phyloP scores from a whole-genome alignment of 2,888 invertebrate genomes.

The Tetheella fluctuosa region DNA sequence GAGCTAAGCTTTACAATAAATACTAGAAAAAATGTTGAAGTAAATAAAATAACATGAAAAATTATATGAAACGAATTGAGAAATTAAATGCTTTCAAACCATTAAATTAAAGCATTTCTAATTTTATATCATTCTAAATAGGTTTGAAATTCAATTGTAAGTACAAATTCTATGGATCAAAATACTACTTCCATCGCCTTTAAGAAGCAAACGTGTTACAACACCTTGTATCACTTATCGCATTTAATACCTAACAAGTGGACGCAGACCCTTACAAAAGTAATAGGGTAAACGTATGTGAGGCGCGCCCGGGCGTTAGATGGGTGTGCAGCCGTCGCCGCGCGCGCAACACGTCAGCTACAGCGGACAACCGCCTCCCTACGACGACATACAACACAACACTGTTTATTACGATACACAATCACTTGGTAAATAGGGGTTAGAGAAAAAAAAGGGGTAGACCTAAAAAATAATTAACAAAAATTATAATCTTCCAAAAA shows the following conservation, averaged over 20 bases:
- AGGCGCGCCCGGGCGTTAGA: constrained; percentile 33
- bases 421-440: constrained; percentile 1
- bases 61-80: too few species aligned
- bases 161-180: too few species aligned
- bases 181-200: too few species aligned
- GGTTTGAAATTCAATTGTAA: too few species aligned
- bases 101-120: too few species aligned
- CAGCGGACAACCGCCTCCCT: constrained; percentile 78
- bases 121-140: too few species aligned
- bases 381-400: constrained; percentile 50
- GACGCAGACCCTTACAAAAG: constrained; percentile 15
- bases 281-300: constrained; percentile 18
- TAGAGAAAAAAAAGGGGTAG: neutral
- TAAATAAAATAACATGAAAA: too few species aligned
- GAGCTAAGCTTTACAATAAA: constrained; percentile 4
- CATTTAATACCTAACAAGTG: constrained; percentile 7
- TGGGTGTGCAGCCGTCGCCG: constrained; percentile 35
- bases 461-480: neutral
- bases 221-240: too few species aligned
- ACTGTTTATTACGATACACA: constrained; percentile 13
- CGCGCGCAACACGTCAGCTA: constrained; percentile 81
- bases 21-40: neutral
- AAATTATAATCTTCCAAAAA: too few species aligned
- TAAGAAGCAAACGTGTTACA: too few species aligned
- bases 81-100: too few species aligned